phyloP scores from a whole-genome alignment of 2,113 vertebrate genomes.

The Neodon shergylaensis region DNA sequence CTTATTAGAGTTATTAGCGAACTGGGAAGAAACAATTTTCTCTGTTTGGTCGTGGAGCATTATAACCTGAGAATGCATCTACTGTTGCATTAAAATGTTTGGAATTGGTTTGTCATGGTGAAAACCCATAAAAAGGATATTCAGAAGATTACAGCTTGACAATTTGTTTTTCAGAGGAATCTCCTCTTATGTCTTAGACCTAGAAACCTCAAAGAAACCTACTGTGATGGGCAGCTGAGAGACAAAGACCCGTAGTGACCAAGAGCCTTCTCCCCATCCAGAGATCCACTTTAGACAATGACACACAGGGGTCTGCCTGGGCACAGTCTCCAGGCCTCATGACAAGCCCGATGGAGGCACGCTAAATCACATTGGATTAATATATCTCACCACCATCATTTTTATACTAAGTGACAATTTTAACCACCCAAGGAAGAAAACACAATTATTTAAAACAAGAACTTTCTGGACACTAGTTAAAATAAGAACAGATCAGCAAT shows the following conservation, averaged over 20 bases:
- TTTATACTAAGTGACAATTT: conserved; percentile 1
- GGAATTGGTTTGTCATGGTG: neutral
- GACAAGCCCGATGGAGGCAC: neutral
- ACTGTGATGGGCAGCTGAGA: neutral
- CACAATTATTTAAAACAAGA: conserved; percentile 11
- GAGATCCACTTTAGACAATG: neutral
- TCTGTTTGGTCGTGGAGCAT: neutral
- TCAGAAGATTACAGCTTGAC: neutral
- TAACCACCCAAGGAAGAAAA: conserved; percentile 13
- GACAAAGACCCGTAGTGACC: neutral
- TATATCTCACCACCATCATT: neutral
- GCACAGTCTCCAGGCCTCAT: neutral
- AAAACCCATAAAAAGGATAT: neutral
- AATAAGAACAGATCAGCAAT: neutral
- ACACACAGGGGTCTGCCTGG: neutral
- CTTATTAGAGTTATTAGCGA: neutral
- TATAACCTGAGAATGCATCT: neutral
- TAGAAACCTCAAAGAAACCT: neutral
- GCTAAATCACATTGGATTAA: neutral
- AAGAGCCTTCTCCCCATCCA: neutral
- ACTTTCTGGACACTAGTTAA: conserved; percentile 11
- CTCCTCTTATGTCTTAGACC: neutral
- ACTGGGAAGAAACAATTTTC: neutral
- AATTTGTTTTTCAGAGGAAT: conserved; percentile 13
- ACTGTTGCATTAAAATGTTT: neutral